Base-by-base conservation (phyloP, 2,888 invertebrate genomes). In the Mesorhabditis sp. region DNA sequence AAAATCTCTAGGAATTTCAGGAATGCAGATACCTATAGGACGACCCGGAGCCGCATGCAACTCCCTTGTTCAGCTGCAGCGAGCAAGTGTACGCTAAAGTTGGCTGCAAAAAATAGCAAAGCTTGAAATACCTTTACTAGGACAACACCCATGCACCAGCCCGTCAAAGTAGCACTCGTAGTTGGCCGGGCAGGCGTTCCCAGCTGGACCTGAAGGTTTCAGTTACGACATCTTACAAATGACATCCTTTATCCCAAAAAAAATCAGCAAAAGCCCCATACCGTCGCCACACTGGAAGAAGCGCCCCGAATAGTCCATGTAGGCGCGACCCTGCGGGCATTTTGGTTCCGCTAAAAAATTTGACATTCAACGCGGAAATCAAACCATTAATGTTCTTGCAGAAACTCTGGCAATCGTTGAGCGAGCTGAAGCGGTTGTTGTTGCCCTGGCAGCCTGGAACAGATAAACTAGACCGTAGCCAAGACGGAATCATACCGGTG, bases 61-160 rank as follows among this genome's bases (percentile, higher is more conserved):
- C 72, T 68, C 80, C 80, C 62, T 75, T 74, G 70, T 76, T 75
- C 41, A 75, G 73, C 73, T 76, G 75, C 4, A 80, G 72, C 42
- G 77, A 77, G 61, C 80, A 80, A 0, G 77, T 77, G 66, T 80
- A 80, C 0, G 77, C 80, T 73, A 62, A 69, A 62, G 43, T 4
- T 13, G 41, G 2, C 6, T 15, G 28, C 28, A 28, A 28, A 28
- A 28, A 50, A 50, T 50, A 13, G 58, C 7, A 2, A 13, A 50
- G 7, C 58, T 50, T 15, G 2, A 6, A 5, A 43, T 63, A 74
- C 75, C 69, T 66, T 79, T 76, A 28, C 70, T 74, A 0, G 81
- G 78, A 66, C 81, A 81, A 68, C 81, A 81, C n/a, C 80, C 81
- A 62, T 76, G 76, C 4, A 76, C 75, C 28, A 77, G 66, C 0